phyloP scores from a whole-genome alignment of 2,797 vertebrate genomes.

The Eulemur albifrons region DNA sequence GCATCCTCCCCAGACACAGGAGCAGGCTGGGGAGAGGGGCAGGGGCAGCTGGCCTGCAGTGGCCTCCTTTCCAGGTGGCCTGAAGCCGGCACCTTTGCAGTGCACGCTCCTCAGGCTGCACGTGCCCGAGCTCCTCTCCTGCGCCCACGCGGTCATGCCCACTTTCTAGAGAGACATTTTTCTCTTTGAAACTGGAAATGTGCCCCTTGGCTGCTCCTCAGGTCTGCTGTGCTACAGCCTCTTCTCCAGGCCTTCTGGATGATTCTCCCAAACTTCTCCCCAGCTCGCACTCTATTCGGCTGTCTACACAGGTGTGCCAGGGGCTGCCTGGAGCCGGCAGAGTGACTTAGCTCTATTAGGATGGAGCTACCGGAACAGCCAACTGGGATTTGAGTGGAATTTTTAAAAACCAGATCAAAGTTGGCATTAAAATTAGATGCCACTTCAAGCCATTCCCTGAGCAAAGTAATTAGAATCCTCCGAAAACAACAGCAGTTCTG shows the following conservation, averaged over 20 bases:
- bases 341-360: background rate
- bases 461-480: background rate
- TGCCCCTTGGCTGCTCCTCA: background rate
- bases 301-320: background rate
- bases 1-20: background rate
- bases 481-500: background rate
- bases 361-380: background rate
- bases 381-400: background rate
- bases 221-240: background rate
- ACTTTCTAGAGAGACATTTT: background rate
- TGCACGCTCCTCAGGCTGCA: background rate
- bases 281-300: background rate
- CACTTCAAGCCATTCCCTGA: background rate
- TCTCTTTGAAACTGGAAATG: background rate
- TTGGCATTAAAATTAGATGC: background rate
- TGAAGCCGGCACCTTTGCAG: background rate
- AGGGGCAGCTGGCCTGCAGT: accelerated
- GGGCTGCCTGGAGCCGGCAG: background rate
- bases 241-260: background rate
- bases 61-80: background rate
- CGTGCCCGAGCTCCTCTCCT: background rate
- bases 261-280: background rate
- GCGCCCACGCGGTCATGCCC: accelerated
- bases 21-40: too few relatives aligned
- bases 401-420: background rate